Conservation (phyloP, 2,888 invertebrate species). For the Pharmacophagus antenor region DNA sequence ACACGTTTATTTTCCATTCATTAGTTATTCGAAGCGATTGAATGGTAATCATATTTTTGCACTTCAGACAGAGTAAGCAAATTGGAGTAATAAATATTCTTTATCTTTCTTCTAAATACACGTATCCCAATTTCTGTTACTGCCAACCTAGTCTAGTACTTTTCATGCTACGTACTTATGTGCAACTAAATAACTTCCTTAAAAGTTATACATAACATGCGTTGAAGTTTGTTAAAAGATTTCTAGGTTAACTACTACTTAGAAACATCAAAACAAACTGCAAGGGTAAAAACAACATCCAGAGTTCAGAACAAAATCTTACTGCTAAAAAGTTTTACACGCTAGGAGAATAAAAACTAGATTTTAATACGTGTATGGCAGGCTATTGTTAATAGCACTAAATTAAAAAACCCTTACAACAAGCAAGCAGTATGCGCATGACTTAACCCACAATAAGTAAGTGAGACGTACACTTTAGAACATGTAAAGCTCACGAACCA, state of each 20-base stretch:
- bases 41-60: too few relatives aligned
- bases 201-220: not conserved
- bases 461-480: constrained; percentile 1
- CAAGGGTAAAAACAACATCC: not conserved
- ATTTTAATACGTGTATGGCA: not conserved
- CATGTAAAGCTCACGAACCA: constrained; percentile 1
- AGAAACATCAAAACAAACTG: not conserved
- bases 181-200: not conserved
- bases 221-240: not conserved
- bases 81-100: too few relatives aligned
- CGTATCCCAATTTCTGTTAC: not conserved
- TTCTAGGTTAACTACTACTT: constrained; percentile 1
- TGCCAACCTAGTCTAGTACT: not conserved
- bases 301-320: constrained; percentile 1
- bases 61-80: too few relatives aligned
- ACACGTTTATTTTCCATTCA: too few relatives aligned
- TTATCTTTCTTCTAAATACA: too few relatives aligned
- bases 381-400: not conserved
- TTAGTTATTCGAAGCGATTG: too few relatives aligned
- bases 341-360: not conserved
- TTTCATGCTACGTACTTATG: not conserved
- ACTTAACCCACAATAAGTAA: not conserved
- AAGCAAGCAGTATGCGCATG: not conserved
- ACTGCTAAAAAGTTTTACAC: constrained; percentile 1
- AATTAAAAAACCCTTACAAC: not conserved